phyloP scores from a whole-genome alignment of 2,888 invertebrate genomes.

The Formica aserva region DNA sequence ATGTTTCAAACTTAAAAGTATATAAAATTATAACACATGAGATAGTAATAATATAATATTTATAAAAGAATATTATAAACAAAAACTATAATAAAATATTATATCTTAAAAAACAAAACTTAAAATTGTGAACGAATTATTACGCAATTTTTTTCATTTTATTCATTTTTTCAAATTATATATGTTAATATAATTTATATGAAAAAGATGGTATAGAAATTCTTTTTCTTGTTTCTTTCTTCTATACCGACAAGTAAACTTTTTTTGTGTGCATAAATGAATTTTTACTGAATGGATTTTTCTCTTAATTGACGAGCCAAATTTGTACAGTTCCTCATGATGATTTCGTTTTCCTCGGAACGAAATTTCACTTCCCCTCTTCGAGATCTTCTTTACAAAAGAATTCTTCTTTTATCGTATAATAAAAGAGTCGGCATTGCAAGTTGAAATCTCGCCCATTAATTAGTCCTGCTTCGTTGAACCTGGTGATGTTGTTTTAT shows the following conservation, averaged over 20 bases:
- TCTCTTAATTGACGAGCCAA: slow-evolving; percentile 20
- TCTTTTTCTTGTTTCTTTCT: neutral
- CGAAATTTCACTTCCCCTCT: slow-evolving; percentile 46
- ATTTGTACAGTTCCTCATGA: neutral
- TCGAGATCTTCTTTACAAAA: neutral
- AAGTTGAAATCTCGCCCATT: slow-evolving; percentile 2
- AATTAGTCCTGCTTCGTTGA: slow-evolving; percentile 28
- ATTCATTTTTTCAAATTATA: neutral
- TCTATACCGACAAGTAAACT: neutral
- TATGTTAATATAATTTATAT: neutral
- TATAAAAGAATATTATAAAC: neutral
- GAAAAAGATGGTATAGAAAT: neutral
- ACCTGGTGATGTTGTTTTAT: neutral
- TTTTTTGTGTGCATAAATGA: neutral
- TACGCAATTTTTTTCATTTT: neutral
- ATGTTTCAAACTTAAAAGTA: neutral
- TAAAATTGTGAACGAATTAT: neutral
- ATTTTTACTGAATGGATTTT: slow-evolving; percentile 20
- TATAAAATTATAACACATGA: neutral
- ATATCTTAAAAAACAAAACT: neutral
- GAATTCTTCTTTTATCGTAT: slow-evolving; percentile 19
- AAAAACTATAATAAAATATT: neutral
- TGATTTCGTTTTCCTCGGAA: slow-evolving; percentile 35
- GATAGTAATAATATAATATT: neutral
- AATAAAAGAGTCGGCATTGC: neutral